These are phyloP conservation scores for Xanthorhoe spadicearia DNA, from an alignment of 2,888 invertebrate genomes.

Conservation along the genomic window DNA sequence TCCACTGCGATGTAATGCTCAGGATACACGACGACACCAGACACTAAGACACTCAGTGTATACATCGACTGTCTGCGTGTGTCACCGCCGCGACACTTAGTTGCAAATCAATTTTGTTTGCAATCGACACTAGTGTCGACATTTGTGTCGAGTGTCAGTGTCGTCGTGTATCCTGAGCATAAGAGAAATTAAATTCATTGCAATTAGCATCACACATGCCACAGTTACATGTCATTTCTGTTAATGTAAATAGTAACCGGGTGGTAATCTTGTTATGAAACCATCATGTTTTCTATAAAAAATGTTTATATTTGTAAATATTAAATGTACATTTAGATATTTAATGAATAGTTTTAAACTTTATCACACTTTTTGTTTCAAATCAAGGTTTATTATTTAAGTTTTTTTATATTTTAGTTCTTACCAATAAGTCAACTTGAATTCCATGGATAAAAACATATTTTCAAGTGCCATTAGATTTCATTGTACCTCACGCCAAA, in stretches of 20 bases:
- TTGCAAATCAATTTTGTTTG: no score
- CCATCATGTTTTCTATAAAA: constrained; percentile 15
- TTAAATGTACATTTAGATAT: constrained; percentile 14
- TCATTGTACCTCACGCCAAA: constrained; percentile 2
- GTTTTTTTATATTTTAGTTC: constrained; percentile 15
- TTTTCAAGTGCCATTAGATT: constrained; percentile 28
- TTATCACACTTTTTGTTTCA: constrained; percentile 15
- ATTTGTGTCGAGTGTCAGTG: not conserved
- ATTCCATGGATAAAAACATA: constrained; percentile 19
- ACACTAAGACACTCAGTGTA: no score
- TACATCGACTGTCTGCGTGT: no score
- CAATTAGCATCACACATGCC: not conserved
- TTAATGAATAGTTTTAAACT: constrained; percentile 11
- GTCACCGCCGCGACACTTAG: no score
- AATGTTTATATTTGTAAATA: constrained; percentile 36
- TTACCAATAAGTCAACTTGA: constrained; percentile 24
- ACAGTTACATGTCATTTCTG: not conserved
- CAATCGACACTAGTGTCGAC: no score
- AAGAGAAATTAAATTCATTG: not conserved
- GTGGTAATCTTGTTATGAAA: constrained; percentile 7
- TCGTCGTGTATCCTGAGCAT: no score
- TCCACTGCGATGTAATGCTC: not conserved
- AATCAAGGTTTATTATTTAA: constrained; percentile 16
- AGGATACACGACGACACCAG: no score
- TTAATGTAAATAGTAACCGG: not conserved